Evolutionary conservation across 2,113 vertebrate species (phyloP).

Genomic region (Turdus rufiventris): DNA sequence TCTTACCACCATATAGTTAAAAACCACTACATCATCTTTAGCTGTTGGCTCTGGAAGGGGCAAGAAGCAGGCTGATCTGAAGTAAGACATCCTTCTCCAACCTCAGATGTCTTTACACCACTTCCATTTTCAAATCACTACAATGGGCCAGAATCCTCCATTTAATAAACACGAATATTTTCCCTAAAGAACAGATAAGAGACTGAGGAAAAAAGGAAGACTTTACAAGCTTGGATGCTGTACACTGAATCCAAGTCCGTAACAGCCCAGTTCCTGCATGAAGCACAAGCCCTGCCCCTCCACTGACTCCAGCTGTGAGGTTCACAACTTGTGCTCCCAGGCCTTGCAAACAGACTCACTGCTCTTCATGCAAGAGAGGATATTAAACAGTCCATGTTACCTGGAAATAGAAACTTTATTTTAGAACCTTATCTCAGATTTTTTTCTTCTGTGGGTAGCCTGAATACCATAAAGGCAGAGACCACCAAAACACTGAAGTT

Average conservation of each 20-base stretch:
- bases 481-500: background rate
- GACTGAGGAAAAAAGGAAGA: background rate
- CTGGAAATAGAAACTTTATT: background rate
- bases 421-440: background rate
- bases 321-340: background rate
- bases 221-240: too few relatives aligned
- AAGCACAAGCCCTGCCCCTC: background rate
- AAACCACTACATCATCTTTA: background rate
- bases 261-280: background rate
- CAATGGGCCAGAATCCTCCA: background rate
- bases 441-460: background rate
- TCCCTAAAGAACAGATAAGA: background rate
- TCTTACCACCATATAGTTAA: background rate
- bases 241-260: fast-evolving
- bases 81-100: background rate
- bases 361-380: background rate
- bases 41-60: background rate
- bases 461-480: background rate
- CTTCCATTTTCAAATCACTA: background rate
- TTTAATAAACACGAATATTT: background rate
- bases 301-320: fast-evolving
- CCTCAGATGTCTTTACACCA: background rate
- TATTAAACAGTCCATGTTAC: background rate
- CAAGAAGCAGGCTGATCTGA: background rate
- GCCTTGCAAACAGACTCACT: background rate